phyloP scores from a whole-genome alignment of 2,797 vertebrate species.

The Morelia viridis region DNA sequence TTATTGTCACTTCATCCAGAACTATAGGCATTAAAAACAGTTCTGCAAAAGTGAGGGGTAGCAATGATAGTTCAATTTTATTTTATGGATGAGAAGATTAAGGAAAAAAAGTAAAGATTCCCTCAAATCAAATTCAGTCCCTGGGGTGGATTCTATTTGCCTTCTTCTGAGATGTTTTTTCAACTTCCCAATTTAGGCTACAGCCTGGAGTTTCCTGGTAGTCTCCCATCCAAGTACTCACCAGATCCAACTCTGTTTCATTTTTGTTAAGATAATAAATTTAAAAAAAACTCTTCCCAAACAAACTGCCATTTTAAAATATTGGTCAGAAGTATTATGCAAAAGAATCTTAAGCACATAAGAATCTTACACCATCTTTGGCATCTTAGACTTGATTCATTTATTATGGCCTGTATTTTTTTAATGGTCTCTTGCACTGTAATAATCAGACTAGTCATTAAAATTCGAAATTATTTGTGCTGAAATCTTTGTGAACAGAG shows the following conservation, averaged over 20 bases:
- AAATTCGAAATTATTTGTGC: no score
- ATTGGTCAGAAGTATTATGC: no score
- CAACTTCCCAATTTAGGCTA: not conserved
- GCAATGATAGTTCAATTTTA: not conserved
- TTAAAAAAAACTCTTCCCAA: not conserved
- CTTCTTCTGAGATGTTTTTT: not conserved
- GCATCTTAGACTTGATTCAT: no score
- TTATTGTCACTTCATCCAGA: conserved; percentile 23
- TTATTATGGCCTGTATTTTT: no score
- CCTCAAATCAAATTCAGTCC: not conserved
- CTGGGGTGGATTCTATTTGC: not conserved
- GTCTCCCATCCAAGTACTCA: not conserved
- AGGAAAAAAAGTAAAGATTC: not conserved
- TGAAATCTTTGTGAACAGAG: not conserved
- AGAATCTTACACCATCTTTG: no score
- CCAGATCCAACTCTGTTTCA: not conserved
- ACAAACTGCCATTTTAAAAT: not conserved
- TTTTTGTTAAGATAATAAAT: not conserved
- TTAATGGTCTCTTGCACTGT: no score
- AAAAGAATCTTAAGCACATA: no score
- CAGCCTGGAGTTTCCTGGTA: not conserved
- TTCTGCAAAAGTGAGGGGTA: conserved; percentile 20
- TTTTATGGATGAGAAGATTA: not conserved
- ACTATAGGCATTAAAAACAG: conserved; percentile 19
- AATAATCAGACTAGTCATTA: no score